A percentile compares a stretch with the other conserved stretches of the same genome.
Evolutionary conservation across 2,888 invertebrate species (phyloP).

Genomic region (Yponomeuta sedellus): DNA sequence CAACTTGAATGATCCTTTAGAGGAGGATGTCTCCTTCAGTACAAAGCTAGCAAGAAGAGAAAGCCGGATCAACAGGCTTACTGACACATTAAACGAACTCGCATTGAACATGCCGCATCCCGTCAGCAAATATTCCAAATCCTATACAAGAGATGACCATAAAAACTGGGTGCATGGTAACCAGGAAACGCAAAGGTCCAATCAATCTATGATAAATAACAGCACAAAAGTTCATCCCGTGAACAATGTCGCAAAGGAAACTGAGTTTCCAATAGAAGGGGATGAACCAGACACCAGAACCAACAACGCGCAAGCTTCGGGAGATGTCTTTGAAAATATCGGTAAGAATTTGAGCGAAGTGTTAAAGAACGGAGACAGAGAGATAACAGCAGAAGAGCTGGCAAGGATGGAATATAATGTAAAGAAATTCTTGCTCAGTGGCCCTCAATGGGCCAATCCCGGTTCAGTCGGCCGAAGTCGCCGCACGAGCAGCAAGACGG

Average conservation of each 20-base stretch:
- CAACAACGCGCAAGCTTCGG: slow-evolving; percentile 33
- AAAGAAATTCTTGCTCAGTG: slow-evolving; percentile 82
- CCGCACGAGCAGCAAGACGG: slow-evolving; percentile 73
- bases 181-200: slow-evolving; percentile 28
- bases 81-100: slow-evolving; percentile 63
- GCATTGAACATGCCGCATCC: slow-evolving; percentile 70
- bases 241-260: slow-evolving; percentile 57
- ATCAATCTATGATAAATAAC: slow-evolving; percentile 17
- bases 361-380: slow-evolving; percentile 50
- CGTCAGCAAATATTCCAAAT: slow-evolving; percentile 63
- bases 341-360: slow-evolving; percentile 44
- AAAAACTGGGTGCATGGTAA: slow-evolving; percentile 49
- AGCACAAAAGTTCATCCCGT: slow-evolving; percentile 16
- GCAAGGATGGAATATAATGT: slow-evolving; percentile 87
- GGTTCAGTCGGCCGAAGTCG: slow-evolving; percentile 50
- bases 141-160: slow-evolving; percentile 46
- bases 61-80: slow-evolving; percentile 54
- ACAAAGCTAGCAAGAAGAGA: slow-evolving; percentile 49
- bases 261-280: slow-evolving; percentile 62
- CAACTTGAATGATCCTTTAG: slow-evolving; percentile 59
- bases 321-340: slow-evolving; percentile 23
- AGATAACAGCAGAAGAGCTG: slow-evolving; percentile 75
- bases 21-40: slow-evolving; percentile 56
- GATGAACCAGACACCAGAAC: slow-evolving; percentile 54
- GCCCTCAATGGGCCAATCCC: slow-evolving; percentile 59